Evolutionary conservation across 2,797 vertebrate genomes (phyloP), one percentile per base, ranked within the genome.

Genomic region (Cichlasoma orientale): DNA sequence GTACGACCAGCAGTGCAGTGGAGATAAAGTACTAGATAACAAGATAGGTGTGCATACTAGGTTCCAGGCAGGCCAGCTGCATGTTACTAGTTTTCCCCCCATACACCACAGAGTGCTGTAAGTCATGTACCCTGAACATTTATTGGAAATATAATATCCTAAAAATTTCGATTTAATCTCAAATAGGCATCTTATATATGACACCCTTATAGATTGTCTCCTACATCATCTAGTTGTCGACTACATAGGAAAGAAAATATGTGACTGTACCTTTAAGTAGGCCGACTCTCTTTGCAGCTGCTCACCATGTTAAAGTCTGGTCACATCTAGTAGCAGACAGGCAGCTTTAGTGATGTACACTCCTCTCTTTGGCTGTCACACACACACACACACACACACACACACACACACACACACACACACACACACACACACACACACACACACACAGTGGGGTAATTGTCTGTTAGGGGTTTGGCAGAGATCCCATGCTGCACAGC

Each of bases 391-490:
- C 27, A 14, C 73, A 78, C 76, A 59, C 58, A 63, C 56, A 61
- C 72, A 66, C 66, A 50, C 50, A 41, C 76, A 63, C 63, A 72
- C 83, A 73, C 75, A 73, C 80, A 75, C 83, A 57, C 77, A 69
- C 80, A 73, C 59, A 71, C 12, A 13, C 36, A 12, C 36, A 12
- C 36, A 38, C 36, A 76, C 78, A 78, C 85, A 63, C 80, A 71
- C 80, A 80, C 87, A 84, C 85, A 82, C 86, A 92, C 88, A 93
- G 85, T 87, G 91, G 91, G 87, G 80, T 91, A 91, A 92, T 94
- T 94, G 93, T 94, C 90, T 91, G 92, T 93, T 93, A 90, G 90
- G 79, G 89, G 86, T 76, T 92, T 94, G 92, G 92, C 93, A 83
- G 75, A 78, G 33, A 41, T 92, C 90, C 92, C 86, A 38, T 75